A percentile compares a stretch with the other conserved stretches of the same genome.
Evolutionary conservation across 2,888 invertebrate species (phyloP).

Genomic region (Scelioninae gen. 2): DNA sequence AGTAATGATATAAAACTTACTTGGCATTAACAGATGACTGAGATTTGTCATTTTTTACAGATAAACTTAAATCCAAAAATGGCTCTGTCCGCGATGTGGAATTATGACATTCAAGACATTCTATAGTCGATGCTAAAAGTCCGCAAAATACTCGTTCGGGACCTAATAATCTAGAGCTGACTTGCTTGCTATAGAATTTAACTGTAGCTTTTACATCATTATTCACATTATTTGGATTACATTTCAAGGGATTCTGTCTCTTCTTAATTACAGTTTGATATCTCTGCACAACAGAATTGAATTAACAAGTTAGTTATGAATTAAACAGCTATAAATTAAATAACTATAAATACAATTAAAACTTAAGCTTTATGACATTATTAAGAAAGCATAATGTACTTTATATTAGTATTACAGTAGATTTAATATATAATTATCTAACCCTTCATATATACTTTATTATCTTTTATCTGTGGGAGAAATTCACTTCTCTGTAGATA

Average conservation of each 20-base stretch:
- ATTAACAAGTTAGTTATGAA: too few relatives aligned
- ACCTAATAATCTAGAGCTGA: constrained; percentile 84
- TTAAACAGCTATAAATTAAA: too few relatives aligned
- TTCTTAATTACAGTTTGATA: constrained; percentile 89
- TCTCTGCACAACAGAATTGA: constrained; percentile 79
- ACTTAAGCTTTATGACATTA: too few relatives aligned
- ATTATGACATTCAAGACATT: constrained; percentile 92
- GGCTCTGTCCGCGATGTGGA: constrained; percentile 92
- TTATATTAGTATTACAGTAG: too few relatives aligned
- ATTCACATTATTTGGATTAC: constrained; percentile 82
- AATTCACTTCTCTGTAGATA: too few relatives aligned
- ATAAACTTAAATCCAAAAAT: constrained; percentile 96
- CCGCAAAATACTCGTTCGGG: constrained; percentile 97
- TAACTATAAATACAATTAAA: too few relatives aligned
- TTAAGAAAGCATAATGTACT: too few relatives aligned
- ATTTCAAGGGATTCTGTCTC: constrained; percentile 82
- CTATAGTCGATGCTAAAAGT: constrained; percentile 90
- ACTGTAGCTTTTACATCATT: constrained; percentile 85
- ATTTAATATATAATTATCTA: too few relatives aligned
- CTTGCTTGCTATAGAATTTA: constrained; percentile 90
- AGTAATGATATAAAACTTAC: constrained; percentile 56
- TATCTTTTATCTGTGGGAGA: too few relatives aligned
- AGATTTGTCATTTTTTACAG: constrained; percentile 86
- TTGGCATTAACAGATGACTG: constrained; percentile 81
- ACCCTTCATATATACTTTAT: too few relatives aligned